Base-by-base conservation (phyloP, 2,113 vertebrate species). In the Bettongia penicillata region DNA sequence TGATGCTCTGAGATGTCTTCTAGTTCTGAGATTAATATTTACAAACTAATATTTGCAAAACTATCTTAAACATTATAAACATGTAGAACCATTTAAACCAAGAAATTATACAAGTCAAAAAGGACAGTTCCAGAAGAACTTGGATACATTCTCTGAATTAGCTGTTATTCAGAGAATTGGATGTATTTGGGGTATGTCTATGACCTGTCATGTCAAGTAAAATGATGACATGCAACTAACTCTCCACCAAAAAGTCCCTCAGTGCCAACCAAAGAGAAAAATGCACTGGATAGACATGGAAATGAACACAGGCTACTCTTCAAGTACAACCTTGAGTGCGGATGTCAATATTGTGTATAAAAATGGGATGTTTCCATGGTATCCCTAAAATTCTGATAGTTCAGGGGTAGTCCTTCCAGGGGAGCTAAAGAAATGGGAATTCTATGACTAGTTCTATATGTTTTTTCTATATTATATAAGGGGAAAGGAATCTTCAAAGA, bases 81-180 rank as follows among this genome's bases (percentile, higher is more conserved):
- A 91, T 10, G 37, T 93, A 94, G 51, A 48, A 89, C 23, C 2
- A 3, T 16, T 31, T 47, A 94, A 97, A 97, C 96, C 96, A 94
- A 92, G 94, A 94, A 95, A 96, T 97, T 93, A 89, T 50, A 95
- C 24, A 51, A 53, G 91, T 55, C 94, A 97, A 94, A 98, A 95
- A 97, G 97, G 96, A 97, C 91, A 53, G 91, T 93, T 97, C 95
- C 77, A 48, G 96, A 96, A 97, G 95, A 91, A 51, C 94, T 89
- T 92, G n/a, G n/a, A n/a, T n/a, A 90, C 89, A 55, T 43, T 22
- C n/a, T 43, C 23, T 84, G 16, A 43, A 43, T 84, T 84, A 84
- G 22, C 68, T 93, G 93, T 93, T 95, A 93, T 95, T 93, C 96
- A 95, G 96, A 95, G 96, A 96, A 84, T 1, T n/a, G 94, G 95